Conservation (phyloP, 2,888 invertebrate genomes). For the Odontocolon sp. region DNA sequence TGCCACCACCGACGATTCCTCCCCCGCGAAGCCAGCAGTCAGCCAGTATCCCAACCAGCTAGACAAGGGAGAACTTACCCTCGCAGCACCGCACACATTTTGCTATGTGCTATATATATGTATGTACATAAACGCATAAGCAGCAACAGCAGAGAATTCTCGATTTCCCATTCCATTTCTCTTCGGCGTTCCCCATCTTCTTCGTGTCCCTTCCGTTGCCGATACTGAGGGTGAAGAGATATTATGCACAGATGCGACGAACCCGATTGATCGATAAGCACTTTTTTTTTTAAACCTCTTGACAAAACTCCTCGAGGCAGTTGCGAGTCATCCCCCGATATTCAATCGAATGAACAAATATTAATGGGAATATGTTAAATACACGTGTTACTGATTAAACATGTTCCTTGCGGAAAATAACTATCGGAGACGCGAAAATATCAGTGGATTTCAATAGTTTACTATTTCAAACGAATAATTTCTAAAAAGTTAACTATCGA, state of each 20-base stretch:
- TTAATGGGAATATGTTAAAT: no score
- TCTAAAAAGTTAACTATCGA: no score
- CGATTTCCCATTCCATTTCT: not conserved
- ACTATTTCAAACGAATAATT: no score
- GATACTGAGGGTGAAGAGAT: not conserved
- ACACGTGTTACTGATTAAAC: no score
- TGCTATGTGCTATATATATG: slow-evolving; percentile 2
- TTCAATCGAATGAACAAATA: not conserved
- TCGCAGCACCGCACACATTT: not conserved
- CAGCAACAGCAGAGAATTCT: slow-evolving; percentile 15
- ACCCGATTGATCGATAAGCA: slow-evolving; percentile 12
- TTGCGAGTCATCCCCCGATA: not conserved
- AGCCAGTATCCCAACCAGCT: not conserved
- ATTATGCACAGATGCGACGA: slow-evolving; percentile 24
- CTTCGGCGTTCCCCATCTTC: not conserved
- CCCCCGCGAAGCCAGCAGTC: slow-evolving; percentile 32
- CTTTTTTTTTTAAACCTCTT: not conserved
- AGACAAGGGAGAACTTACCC: not conserved
- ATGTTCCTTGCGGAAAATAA: no score
- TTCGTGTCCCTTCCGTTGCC: not conserved
- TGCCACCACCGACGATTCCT: slow-evolving; percentile 6
- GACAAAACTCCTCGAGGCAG: not conserved
- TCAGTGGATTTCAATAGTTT: no score
- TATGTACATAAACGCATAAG: not conserved
- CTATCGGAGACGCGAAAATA: no score